Evolutionary conservation across 2,888 invertebrate species (phyloP).

Genomic region (Leucophenga montana): DNA sequence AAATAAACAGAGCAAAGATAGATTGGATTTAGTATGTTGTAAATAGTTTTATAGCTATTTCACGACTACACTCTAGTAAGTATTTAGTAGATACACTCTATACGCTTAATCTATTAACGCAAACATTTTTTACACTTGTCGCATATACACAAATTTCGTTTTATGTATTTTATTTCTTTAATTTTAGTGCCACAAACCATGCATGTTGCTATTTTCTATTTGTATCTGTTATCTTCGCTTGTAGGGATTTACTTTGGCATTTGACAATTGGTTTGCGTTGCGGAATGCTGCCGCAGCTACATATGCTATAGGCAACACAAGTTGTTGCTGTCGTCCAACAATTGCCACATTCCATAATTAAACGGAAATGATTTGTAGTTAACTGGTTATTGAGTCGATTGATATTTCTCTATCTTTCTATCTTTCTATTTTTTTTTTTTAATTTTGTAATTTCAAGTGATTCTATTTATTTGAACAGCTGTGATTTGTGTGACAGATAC

Average conservation of each 20-base stretch:
- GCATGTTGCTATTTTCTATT: slow-evolving; percentile 20
- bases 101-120: slow-evolving; percentile 27
- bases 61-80: no score
- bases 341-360: slow-evolving; percentile 53
- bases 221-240: slow-evolving; percentile 40
- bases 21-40: slow-evolving; percentile 7
- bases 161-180: no score
- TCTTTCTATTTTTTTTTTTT: background rate
- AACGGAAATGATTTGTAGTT: slow-evolving; percentile 48
- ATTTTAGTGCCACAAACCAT: no score
- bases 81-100: slow-evolving; percentile 31
- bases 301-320: background rate
- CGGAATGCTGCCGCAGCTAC: slow-evolving; percentile 42
- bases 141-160: no score
- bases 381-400: slow-evolving; percentile 3
- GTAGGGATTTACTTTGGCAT: slow-evolving; percentile 51
- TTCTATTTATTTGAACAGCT: no score
- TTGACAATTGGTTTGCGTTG: slow-evolving; percentile 49
- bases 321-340: slow-evolving; percentile 19
- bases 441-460: no score
- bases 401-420: background rate
- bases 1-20: slow-evolving; percentile 1
- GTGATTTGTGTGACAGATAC: no score
- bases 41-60: slow-evolving; percentile 1
- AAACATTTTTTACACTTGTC: background rate